phyloP scores from a whole-genome alignment of 2,113 vertebrate genomes.

The Paratilapia polleni region DNA sequence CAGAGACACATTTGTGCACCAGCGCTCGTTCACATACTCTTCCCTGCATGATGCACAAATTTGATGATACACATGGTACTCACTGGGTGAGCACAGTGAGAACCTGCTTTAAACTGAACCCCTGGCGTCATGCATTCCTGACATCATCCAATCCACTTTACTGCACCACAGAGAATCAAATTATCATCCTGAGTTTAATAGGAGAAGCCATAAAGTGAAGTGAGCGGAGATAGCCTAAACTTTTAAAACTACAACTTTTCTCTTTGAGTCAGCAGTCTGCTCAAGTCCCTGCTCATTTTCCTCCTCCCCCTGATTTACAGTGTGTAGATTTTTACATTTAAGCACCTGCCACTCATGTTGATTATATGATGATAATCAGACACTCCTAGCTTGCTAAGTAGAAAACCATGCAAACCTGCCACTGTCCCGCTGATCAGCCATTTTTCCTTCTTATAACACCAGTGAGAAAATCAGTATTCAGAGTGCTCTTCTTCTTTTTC shows the following conservation, averaged over 20 bases:
- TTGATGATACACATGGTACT: not conserved
- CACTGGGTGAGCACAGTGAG: not conserved
- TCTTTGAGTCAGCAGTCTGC: conserved; percentile 9
- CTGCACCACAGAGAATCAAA: conserved; percentile 17
- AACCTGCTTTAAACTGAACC: not conserved
- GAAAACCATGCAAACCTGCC: not conserved
- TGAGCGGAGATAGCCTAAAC: not conserved
- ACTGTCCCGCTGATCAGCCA: not conserved
- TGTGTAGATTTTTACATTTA: not conserved
- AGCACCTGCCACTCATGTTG: conserved; percentile 10
- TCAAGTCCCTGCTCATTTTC: too few species aligned
- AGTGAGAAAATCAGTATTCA: too few species aligned
- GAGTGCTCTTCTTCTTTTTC: too few species aligned
- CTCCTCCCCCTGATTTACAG: not conserved
- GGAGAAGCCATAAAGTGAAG: not conserved
- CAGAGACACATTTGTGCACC: not conserved
- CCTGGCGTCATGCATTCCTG: not conserved
- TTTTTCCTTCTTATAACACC: too few species aligned
- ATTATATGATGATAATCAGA: not conserved
- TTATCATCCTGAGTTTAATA: not conserved
- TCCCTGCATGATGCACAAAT: not conserved
- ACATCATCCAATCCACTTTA: conserved; percentile 21
- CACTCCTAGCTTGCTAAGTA: not conserved
- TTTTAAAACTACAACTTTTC: conserved; percentile 4
- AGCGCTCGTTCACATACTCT: not conserved